Evolutionary conservation across 1,140 invertebrate genomes (phyloP).

Genomic region (Megalopta genalis): DNA sequence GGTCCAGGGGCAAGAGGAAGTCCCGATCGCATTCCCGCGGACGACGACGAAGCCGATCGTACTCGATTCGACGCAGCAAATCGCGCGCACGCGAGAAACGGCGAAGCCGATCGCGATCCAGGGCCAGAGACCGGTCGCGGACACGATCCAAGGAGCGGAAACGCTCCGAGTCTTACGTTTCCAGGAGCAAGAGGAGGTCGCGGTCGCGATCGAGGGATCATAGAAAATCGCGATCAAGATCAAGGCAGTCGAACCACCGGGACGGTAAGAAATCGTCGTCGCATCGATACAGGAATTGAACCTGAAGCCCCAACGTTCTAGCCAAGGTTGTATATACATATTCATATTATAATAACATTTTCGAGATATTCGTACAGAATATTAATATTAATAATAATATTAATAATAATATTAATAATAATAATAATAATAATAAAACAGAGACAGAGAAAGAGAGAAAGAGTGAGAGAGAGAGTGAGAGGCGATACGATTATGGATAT

Average conservation of each 20-base stretch:
- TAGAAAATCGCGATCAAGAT: conserved; percentile 70
- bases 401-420: not conserved
- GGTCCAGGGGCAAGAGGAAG: conserved; percentile 61
- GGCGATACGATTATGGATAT: not conserved
- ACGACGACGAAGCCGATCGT: conserved; percentile 58
- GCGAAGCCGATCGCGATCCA: conserved; percentile 64
- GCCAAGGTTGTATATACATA: conserved; percentile 76
- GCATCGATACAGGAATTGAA: conserved; percentile 78
- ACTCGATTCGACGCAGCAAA: conserved; percentile 56
- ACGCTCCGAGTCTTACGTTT: conserved; percentile 71
- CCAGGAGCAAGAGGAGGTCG: conserved; percentile 62
- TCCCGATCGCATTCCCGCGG: conserved; percentile 70
- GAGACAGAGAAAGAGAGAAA: not conserved
- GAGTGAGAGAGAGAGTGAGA: not conserved
- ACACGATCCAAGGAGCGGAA: conserved; percentile 69
- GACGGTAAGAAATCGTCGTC: conserved; percentile 78
- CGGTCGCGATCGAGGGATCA: conserved; percentile 69
- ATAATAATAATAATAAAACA: not conserved
- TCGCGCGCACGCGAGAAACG: conserved; percentile 60
- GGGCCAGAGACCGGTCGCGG: conserved; percentile 63
- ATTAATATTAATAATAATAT: not conserved
- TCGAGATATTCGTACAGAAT: conserved; percentile 22
- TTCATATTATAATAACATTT: conserved; percentile 57
- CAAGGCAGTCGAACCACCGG: conserved; percentile 71
- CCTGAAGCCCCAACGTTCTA: conserved; percentile 53